Percentiles rank a stretch among this genome's conserved stretches.
phyloP scores from a whole-genome alignment of 2,113 vertebrate species.

The Eclectus roratus region DNA sequence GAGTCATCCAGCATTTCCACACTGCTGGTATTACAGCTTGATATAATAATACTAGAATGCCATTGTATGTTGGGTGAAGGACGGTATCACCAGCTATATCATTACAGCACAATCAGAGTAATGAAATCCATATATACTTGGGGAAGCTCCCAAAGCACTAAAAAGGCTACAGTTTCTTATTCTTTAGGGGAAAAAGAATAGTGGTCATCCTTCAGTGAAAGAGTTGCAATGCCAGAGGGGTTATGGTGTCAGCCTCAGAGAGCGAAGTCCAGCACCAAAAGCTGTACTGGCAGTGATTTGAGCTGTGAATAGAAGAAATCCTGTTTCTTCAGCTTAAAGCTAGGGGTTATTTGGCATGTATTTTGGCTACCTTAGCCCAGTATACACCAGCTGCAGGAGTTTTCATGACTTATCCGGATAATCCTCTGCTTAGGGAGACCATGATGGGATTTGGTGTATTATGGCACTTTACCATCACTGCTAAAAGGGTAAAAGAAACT shows the following conservation, averaged over 20 bases:
- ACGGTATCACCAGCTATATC: neutral
- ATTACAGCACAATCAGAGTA: neutral
- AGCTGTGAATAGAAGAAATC: neutral
- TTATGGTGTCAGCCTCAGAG: neutral
- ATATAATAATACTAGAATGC: neutral
- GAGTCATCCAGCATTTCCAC: neutral
- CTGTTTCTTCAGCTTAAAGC: neutral
- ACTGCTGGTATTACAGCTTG: neutral
- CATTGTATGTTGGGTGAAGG: neutral
- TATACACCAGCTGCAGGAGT: neutral
- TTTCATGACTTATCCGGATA: neutral
- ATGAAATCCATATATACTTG: neutral
- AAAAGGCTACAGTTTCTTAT: neutral
- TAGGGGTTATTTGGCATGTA: neutral
- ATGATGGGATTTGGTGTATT: neutral
- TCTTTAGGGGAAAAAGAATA: neutral
- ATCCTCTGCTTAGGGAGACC: neutral
- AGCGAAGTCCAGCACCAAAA: neutral
- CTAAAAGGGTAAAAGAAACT: neutral
- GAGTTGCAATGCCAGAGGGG: neutral
- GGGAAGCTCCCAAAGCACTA: neutral
- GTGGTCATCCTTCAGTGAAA: neutral
- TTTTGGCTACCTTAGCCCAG: neutral
- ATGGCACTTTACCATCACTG: neutral
- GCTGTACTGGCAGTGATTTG: neutral